These are phyloP conservation scores for Urocynchramus pylzowi DNA, from an alignment of 2,113 vertebrate species.

Conservation along the genomic window DNA sequence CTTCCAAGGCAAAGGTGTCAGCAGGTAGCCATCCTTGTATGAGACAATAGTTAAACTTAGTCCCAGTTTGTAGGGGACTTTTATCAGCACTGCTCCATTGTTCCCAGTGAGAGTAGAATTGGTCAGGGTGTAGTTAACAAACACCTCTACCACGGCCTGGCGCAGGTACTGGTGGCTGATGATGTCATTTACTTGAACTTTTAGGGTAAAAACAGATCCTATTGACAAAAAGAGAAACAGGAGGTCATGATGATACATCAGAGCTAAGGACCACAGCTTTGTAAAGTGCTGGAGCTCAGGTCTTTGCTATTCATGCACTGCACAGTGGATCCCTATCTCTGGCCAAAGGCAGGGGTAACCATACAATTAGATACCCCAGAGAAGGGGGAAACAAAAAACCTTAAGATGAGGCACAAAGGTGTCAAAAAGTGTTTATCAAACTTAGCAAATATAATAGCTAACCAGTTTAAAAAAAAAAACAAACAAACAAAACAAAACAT, in stretches of 20 bases:
- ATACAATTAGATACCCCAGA: neutral
- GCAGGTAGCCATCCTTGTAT: conserved; percentile 85
- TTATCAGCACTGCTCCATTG: conserved; percentile 82
- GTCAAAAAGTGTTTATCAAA: neutral
- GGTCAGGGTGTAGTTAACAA: conserved; percentile 83
- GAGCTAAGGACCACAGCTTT: neutral
- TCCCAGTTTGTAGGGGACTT: conserved; percentile 78
- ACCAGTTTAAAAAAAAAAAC: neutral
- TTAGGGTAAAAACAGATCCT: conserved; percentile 84
- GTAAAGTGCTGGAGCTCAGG: neutral
- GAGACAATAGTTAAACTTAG: conserved; percentile 84
- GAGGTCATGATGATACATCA: neutral
- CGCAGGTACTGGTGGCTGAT: conserved; percentile 83
- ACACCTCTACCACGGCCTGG: conserved; percentile 83
- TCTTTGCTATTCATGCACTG: neutral
- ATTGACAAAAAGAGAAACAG: neutral
- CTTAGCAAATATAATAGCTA: neutral
- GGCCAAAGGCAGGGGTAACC: neutral
- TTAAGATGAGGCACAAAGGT: neutral
- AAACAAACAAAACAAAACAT: no score
- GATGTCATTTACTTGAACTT: conserved; percentile 87
- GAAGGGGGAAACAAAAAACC: neutral
- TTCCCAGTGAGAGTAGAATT: conserved; percentile 76
- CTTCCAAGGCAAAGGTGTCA: conserved; percentile 87
- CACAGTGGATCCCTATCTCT: no score